Base-by-base conservation (phyloP, 2,113 vertebrate genomes). In the Apteryx owenii region DNA sequence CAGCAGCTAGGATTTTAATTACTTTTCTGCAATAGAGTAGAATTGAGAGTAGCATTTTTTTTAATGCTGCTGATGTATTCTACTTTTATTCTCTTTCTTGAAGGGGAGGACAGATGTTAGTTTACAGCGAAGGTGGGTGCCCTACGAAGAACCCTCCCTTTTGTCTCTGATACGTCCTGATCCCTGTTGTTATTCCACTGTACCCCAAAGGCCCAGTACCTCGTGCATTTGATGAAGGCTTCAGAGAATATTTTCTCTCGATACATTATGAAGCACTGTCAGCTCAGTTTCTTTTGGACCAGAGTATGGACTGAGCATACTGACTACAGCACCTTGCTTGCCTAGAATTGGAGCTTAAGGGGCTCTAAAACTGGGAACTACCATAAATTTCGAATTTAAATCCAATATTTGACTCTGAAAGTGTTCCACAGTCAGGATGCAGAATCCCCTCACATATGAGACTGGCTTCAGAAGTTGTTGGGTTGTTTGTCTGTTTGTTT, bases 1-100 rank as follows among this genome's bases (percentile, higher is more conserved):
- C 98, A 98, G 98, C 97, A 97, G 96, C 96, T 97, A 97, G 96
- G 97, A 95, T 98, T 98, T 98, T 98, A 98, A 98, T 98, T 98
- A 96, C 98, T 98, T 98, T 97, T 97, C 96, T 98, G 97, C 93
- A 97, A 96, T 92, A 98, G 97, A 20, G 88, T 88, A 95, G 90
- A 96, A 96, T 65, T 88, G 86, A 95, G 97, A 95, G 92, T 85
- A 93, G 93, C 73, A 53, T 40, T 91, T 95, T 95, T 97, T 95
- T 95, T 18, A 64, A 87, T 31, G 73, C 38, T 96, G 93, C 70
- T 93, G 85, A 79, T 97, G 90, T 94, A 87, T 95, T 96, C 72
- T 73, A 25, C 3, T 89, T 91, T 90, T 95, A 29, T 82, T 33
- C 58, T 70, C 31, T 16, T 65, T 85, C 51, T 75, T 46, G 54